Conservation (phyloP, 2,888 invertebrate species). For the Drosophila paramelanica region DNA sequence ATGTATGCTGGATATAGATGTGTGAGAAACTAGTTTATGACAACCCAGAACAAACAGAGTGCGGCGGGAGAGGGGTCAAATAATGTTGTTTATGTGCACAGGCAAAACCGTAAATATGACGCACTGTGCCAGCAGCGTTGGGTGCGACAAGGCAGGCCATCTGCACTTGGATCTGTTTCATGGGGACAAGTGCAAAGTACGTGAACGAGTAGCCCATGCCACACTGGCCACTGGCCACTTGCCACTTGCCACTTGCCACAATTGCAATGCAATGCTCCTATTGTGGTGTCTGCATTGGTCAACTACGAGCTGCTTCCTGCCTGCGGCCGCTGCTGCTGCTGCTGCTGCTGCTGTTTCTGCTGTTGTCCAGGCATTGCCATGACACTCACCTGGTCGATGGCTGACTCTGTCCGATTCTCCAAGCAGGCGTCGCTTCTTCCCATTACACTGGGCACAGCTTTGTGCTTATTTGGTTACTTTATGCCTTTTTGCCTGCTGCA, state of each 20-base stretch:
- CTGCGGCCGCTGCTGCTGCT: constrained; percentile 35
- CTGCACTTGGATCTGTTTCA: constrained; percentile 27
- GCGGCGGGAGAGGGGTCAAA: constrained; percentile 45
- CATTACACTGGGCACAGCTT: constrained; percentile 67
- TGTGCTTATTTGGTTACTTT: constrained; percentile 78
- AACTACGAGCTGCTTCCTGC: constrained; percentile 68
- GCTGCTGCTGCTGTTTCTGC: constrained; percentile 2
- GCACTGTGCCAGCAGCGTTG: constrained; percentile 41
- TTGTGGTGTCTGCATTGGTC: constrained; percentile 76
- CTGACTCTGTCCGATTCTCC: constrained; percentile 65
- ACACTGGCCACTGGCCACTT: constrained; percentile 38
- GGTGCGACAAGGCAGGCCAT: constrained; percentile 3
- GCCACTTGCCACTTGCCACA: constrained; percentile 43
- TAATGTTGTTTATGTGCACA: constrained; percentile 79
- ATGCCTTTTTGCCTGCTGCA: constrained; percentile 61
- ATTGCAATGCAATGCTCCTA: constrained; percentile 58
- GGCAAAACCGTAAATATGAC: constrained; percentile 74
- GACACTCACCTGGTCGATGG: constrained; percentile 70
- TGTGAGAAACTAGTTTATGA: constrained; percentile 80
- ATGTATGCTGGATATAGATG: constrained; percentile 58
- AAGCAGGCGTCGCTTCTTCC: constrained; percentile 71
- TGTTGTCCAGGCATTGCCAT: constrained; percentile 49
- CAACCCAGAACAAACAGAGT: constrained; percentile 33
- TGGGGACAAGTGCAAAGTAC: constrained; percentile 74
- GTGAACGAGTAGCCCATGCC: constrained; percentile 46